A percentile compares a stretch with the other conserved stretches of the same genome.
Evolutionary conservation across 2,113 vertebrate species (phyloP).

Genomic region (Cheilinus undulatus): DNA sequence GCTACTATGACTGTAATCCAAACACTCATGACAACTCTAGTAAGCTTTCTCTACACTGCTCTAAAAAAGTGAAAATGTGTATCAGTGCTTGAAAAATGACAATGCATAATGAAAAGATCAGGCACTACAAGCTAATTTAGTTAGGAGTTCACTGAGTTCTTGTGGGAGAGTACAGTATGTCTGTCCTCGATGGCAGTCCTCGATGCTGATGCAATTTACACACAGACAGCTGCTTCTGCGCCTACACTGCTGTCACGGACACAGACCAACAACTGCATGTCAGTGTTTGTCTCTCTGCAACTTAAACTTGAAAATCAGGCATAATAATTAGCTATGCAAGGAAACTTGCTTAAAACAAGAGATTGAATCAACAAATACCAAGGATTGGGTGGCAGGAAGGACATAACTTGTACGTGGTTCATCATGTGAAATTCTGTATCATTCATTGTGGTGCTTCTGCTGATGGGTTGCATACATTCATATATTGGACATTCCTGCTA

Average conservation of each 20-base stretch:
- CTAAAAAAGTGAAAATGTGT: slow-evolving; percentile 19
- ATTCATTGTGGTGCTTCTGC: neutral
- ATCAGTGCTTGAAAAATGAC: slow-evolving; percentile 42
- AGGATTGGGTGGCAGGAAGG: too few relatives aligned
- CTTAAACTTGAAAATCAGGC: neutral
- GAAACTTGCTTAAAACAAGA: slow-evolving; percentile 1
- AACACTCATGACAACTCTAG: neutral
- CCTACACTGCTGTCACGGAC: neutral
- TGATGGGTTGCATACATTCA: neutral
- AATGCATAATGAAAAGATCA: slow-evolving; percentile 57
- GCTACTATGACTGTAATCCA: slow-evolving; percentile 43
- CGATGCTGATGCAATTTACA: slow-evolving; percentile 28
- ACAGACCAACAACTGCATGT: neutral
- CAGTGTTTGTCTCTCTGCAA: neutral
- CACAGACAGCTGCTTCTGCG: slow-evolving; percentile 15
- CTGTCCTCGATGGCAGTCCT: slow-evolving; percentile 14
- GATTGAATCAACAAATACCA: too few relatives aligned
- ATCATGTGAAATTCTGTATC: too few relatives aligned
- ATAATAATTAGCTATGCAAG: neutral
- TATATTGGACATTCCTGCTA: neutral
- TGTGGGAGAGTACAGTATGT: slow-evolving; percentile 27
- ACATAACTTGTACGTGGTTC: too few relatives aligned
- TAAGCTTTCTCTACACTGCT: slow-evolving; percentile 20
- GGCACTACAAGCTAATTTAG: slow-evolving; percentile 53
- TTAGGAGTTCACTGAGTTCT: slow-evolving; percentile 60